Base-by-base conservation (phyloP, 2,113 vertebrate species). In the Albula goreensis region DNA sequence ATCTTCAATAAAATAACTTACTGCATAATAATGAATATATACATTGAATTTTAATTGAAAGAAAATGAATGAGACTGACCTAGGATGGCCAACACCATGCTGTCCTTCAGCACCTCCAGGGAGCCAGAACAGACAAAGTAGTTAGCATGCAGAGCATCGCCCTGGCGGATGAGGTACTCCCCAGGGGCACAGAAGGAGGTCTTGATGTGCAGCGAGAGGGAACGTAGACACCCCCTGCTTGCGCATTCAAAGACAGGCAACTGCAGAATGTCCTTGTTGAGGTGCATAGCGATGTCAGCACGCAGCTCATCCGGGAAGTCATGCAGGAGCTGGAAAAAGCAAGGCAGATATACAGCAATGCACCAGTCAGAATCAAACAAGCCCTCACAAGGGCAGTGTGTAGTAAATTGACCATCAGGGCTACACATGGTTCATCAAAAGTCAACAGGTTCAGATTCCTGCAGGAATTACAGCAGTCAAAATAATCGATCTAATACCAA, bases 211-310 rank as follows among this genome's bases (percentile, higher is more conserved):
- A 99, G 94, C 0, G 98, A 99, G 87, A 99, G 96, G 52, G 98
- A 97, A 77, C 98, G 96, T 83, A 99, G 93, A 90, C 98, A 99
- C 86, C 98, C 98, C 86, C 97, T 95, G 92, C 98, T 98, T 19
- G 98, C 98, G 0, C 95, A 94, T 92, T 97, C 95, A 3, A 99
- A 99, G 82, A 99, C 90, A 0, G 98, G 95, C 89, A 99, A 95
- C 95, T 97, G 97, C 93, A 99, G 93, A 92, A 99, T 99, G 94
- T 99, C 98, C 92, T 98, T 98, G 93, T 99, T 97, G 86, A 99
- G 95, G 89, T 99, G 97, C 98, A 99, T 98, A 87, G 98, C 97
- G 63, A 99, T 97, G 50, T 99, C 98, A 0, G 98, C 98, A 0
- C 97, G 96, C 89, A 99, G 95, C 92, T 99, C 98, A 0, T 99